Conservation (phyloP, 2,888 invertebrate species). For the Petrolisthes manimaculis region DNA sequence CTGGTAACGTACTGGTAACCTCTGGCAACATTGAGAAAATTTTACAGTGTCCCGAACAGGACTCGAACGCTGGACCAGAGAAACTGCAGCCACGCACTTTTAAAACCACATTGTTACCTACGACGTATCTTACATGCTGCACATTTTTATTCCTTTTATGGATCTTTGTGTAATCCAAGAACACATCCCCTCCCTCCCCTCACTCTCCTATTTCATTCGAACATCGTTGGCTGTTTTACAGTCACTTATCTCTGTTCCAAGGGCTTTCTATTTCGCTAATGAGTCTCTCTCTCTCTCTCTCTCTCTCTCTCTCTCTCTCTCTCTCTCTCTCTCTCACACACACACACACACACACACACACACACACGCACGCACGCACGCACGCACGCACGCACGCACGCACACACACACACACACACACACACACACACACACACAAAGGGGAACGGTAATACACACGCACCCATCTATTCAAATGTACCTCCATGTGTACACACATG, state of each 20-base stretch:
- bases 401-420: neutral
- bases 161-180: neutral
- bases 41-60: too few relatives aligned
- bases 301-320: neutral
- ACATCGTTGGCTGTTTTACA: neutral
- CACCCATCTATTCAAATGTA: neutral
- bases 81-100: neutral
- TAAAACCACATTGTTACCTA: neutral
- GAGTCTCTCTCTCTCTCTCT: neutral
- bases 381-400: neutral
- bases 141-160: neutral
- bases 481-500: neutral
- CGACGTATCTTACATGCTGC: neutral
- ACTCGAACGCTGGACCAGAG: too few relatives aligned
- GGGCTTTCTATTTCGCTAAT: neutral
- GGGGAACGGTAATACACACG: neutral
- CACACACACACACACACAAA: neutral
- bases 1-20: too few relatives aligned
- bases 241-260: neutral
- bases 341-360: neutral
- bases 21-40: too few relatives aligned
- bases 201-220: neutral
- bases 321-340: slow-evolving; percentile 7
- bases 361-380: neutral
- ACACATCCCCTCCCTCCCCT: neutral